These are phyloP conservation scores for Phyllotreta cruciferae DNA, from an alignment of 2,888 invertebrate species.

Conservation along the genomic window DNA sequence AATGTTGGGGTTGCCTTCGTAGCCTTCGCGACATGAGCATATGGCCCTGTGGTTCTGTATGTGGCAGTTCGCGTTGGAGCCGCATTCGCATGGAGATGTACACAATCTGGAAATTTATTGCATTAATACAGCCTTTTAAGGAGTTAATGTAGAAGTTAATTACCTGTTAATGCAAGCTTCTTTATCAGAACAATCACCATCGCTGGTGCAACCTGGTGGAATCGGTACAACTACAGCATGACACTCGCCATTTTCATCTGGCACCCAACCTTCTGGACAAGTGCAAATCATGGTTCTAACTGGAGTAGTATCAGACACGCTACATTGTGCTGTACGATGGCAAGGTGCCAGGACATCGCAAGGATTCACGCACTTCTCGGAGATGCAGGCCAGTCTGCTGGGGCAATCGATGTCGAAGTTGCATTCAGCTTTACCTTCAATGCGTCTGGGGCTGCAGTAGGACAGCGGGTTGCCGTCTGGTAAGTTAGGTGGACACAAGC, in stretches of 20 bases:
- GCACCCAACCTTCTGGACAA: conserved; percentile 85
- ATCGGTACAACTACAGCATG: conserved; percentile 73
- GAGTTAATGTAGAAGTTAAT: no score
- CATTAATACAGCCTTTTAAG: not conserved
- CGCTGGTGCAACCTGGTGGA: conserved; percentile 78
- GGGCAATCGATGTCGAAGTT: conserved; percentile 81
- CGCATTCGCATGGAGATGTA: conserved; percentile 87
- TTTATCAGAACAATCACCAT: conserved; percentile 77
- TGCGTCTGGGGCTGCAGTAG: conserved; percentile 69
- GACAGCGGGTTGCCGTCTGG: conserved; percentile 83
- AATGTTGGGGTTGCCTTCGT: conserved; percentile 85
- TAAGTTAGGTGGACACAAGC: conserved; percentile 81
- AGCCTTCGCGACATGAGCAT: conserved; percentile 85
- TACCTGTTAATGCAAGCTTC: conserved; percentile 79
- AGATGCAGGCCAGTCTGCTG: conserved; percentile 80
- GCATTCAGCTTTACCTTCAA: conserved; percentile 72
- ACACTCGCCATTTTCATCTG: conserved; percentile 80
- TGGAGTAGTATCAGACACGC: conserved; percentile 83
- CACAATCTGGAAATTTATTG: conserved; percentile 67
- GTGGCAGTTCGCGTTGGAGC: conserved; percentile 81
- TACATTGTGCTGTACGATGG: conserved; percentile 75
- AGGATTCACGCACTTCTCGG: conserved; percentile 79
- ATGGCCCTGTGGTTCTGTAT: conserved; percentile 85
- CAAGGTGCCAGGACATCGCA: conserved; percentile 81
- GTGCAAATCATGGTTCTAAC: conserved; percentile 88